These are phyloP conservation scores for Telmatochromis brichardi DNA, from an alignment of 2,113 vertebrate species.

Conservation along the genomic window DNA sequence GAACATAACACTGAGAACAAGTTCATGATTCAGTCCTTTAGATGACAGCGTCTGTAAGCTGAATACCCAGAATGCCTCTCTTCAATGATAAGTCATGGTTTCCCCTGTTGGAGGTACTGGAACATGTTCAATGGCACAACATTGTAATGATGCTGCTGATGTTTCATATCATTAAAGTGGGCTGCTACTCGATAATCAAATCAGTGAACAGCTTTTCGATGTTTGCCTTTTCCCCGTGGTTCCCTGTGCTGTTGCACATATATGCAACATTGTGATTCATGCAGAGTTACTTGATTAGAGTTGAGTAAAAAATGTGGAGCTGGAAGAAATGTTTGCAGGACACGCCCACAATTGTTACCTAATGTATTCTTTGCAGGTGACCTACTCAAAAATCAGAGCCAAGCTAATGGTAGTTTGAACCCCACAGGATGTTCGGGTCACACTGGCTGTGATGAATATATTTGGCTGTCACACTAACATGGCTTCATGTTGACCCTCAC, in stretches of 20 bases:
- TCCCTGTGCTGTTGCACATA: not conserved
- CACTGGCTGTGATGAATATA: not conserved
- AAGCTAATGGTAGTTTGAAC: not conserved
- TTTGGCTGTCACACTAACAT: not conserved
- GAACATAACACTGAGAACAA: not conserved
- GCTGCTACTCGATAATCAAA: not conserved
- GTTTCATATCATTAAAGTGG: not conserved
- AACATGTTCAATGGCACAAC: not conserved
- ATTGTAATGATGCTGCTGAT: not conserved
- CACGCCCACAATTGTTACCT: not conserved
- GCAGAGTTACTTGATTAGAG: not conserved
- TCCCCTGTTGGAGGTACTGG: fast-evolving
- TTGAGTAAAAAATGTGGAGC: not conserved
- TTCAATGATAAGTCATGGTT: not conserved
- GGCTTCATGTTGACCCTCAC: not conserved
- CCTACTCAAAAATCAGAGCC: not conserved
- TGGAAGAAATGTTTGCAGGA: not conserved
- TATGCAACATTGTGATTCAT: not conserved
- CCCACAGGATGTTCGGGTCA: not conserved
- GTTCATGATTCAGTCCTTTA: not conserved
- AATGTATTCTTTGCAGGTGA: not conserved
- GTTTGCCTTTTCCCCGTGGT: fast-evolving
- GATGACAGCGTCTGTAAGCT: not conserved
- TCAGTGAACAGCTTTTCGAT: not conserved
- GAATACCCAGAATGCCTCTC: not conserved